Conservation (phyloP, 2,797 vertebrate genomes). For the Premnoplex brunnescens region DNA sequence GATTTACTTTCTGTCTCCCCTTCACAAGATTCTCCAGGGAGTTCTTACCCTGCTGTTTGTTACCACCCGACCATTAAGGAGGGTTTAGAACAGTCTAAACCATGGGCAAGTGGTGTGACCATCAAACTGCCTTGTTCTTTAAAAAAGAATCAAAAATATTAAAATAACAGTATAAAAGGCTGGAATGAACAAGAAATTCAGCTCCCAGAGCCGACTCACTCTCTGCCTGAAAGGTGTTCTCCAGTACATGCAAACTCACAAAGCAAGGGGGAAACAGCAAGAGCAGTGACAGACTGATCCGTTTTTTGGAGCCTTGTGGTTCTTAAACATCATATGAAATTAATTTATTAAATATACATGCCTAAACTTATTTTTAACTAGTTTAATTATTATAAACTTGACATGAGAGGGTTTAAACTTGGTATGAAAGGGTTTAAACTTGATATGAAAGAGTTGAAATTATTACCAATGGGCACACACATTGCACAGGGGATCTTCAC, state of each 20-base stretch:
- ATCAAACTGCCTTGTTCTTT: not conserved
- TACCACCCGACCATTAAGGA: not conserved
- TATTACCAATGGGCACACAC: fast-evolving
- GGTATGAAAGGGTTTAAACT: not conserved
- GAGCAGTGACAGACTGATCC: not conserved
- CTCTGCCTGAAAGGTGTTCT: not conserved
- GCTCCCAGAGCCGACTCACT: not conserved
- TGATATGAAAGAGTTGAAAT: not conserved
- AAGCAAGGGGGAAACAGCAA: not conserved
- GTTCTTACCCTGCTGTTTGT: not conserved
- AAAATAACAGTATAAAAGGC: not conserved
- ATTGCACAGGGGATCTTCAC: not conserved
- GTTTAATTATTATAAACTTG: not conserved
- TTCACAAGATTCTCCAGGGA: not conserved
- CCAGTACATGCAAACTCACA: not conserved
- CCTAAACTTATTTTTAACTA: not conserved
- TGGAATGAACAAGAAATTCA: not conserved
- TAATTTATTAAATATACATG: not conserved
- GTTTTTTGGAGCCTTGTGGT: not conserved
- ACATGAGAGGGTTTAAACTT: not conserved
- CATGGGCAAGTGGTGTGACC: not conserved
- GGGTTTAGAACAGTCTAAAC: not conserved
- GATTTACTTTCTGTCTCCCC: not conserved
- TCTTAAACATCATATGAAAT: not conserved
- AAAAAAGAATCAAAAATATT: too few relatives aligned